phyloP scores from a whole-genome alignment of 2,888 invertebrate species.

The Ectropis crepuscularia region DNA sequence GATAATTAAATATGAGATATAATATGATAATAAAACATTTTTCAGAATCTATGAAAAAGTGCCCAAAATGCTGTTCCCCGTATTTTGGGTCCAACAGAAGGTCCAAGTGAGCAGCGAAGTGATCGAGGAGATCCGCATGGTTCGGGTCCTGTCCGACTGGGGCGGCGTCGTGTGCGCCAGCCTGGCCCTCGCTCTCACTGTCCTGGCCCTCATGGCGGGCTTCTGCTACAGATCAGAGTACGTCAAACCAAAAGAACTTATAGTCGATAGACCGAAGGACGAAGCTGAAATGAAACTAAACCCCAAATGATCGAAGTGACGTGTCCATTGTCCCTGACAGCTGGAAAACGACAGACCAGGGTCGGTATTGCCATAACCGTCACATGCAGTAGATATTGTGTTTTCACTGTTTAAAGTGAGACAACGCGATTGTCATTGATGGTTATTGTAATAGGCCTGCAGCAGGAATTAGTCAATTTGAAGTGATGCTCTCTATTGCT shows the following conservation, averaged over 20 bases:
- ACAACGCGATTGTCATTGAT: too few species aligned
- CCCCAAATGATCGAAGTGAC: slow-evolving; percentile 54
- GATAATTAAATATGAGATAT: background rate
- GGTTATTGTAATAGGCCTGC: too few species aligned
- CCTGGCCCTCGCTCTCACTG: slow-evolving; percentile 79
- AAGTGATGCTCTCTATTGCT: too few species aligned
- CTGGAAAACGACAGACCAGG: background rate
- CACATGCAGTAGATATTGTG: too few species aligned
- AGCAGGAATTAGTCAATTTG: too few species aligned
- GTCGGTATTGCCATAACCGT: background rate
- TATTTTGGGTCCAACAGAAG: slow-evolving; percentile 91
- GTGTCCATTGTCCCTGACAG: slow-evolving; percentile 1
- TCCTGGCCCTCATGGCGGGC: slow-evolving; percentile 73
- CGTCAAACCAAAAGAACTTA: slow-evolving; percentile 52
- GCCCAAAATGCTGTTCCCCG: slow-evolving; percentile 89
- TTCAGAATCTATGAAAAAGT: slow-evolving; percentile 87
- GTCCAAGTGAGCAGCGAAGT: slow-evolving; percentile 85
- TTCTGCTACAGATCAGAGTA: slow-evolving; percentile 59
- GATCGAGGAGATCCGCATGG: slow-evolving; percentile 77
- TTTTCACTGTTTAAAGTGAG: too few species aligned
- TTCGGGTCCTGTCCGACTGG: slow-evolving; percentile 69
- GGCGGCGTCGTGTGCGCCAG: slow-evolving; percentile 68
- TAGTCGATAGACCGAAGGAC: slow-evolving; percentile 60
- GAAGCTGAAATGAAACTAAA: slow-evolving; percentile 72
- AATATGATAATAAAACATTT: slow-evolving; percentile 33